Base-by-base conservation (phyloP, 2,888 invertebrate genomes). In the Slavum lentiscoides region DNA sequence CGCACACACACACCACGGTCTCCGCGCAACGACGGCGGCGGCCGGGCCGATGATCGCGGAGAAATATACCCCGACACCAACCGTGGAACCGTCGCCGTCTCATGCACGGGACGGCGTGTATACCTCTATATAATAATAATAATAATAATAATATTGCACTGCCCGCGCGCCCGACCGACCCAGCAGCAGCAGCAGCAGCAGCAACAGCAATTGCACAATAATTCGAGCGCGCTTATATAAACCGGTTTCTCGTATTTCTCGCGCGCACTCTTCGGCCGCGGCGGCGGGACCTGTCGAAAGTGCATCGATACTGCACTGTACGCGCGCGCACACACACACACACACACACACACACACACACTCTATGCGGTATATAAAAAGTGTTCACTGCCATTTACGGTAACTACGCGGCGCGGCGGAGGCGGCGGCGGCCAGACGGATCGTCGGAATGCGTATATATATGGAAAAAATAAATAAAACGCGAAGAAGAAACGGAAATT, bases 181-280 rank as follows among this genome's bases (percentile, higher is more conserved):
- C n/a, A n/a, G n/a, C n/a, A n/a, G n/a, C n/a, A n/a, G 30, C 30
- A 30, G 4, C 30, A 30, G 4, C 30, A 30, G 30, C 30, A 30
- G 30, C 30, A 30, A 4, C 30, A 80, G 69, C 77, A 55, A 70
- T 70, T 80, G 70, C 70, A 80, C 70, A 80, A 49, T 49, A 49
- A 80, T 64, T 80, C 70, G 67, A 58, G 19, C 67, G 69, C 37
- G 77, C 49, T 49, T 49, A 49, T 49, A 74, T 39, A 80, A 72
- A 80, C 77, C 77, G 77, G 77, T 80, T 77, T 77, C 49, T 49
- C 49, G 49, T 15, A n/a, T 61, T 55, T 70, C 55, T 62, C 53
- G 53, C 23, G 58, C 55, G 23, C 55, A 59, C 67, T 66, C 23
- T 23, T 59, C 75, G 58, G 43, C 19, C 13, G n/a, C 74, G 13